Evolutionary conservation across 2,888 invertebrate genomes (phyloP).

Genomic region (Metacarcinus magister): DNA sequence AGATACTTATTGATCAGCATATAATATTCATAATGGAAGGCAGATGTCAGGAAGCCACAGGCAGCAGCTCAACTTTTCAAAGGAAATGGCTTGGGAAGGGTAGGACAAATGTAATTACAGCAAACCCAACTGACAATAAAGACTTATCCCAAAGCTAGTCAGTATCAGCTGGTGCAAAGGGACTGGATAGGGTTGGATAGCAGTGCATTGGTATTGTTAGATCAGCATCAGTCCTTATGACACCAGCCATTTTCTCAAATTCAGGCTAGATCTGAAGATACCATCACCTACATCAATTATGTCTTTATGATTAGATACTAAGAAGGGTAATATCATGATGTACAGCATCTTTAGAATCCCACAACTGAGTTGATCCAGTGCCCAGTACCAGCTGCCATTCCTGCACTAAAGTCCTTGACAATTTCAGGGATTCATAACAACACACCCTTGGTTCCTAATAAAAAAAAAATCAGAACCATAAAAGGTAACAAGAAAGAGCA

Average conservation of each 20-base stretch:
- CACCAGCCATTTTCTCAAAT: background rate
- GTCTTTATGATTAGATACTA: background rate
- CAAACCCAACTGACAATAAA: background rate
- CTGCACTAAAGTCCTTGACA: background rate
- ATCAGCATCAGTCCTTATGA: background rate
- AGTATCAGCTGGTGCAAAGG: background rate
- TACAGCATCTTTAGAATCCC: background rate
- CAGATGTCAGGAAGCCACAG: background rate
- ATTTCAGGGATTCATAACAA: background rate
- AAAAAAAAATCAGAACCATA: background rate
- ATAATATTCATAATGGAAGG: background rate
- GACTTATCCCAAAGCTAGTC: slow-evolving; percentile 9
- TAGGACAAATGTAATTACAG: background rate
- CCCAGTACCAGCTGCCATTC: background rate
- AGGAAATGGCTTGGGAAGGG: background rate
- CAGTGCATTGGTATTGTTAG: background rate
- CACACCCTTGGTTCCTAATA: background rate
- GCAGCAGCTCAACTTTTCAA: background rate
- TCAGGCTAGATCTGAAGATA: background rate
- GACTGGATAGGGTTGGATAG: background rate
- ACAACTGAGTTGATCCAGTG: background rate
- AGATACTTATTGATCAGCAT: background rate
- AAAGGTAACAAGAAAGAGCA: background rate
- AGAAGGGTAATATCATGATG: background rate
- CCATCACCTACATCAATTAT: background rate